Base-by-base conservation (phyloP, 2,797 vertebrate genomes). In the Oreochromis mossambicus region DNA sequence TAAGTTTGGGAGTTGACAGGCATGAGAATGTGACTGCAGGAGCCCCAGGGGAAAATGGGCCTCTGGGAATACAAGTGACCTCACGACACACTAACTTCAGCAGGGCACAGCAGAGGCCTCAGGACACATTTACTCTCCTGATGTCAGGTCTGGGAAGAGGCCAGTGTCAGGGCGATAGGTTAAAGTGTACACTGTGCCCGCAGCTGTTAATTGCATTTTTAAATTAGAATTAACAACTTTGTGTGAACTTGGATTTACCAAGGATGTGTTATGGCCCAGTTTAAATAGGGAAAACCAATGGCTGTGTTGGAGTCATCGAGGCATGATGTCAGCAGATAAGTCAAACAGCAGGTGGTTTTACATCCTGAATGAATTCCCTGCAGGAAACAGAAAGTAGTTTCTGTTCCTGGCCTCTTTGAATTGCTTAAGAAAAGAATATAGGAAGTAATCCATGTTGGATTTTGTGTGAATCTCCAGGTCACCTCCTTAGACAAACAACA, bases 21-120 rank as follows among this genome's bases (percentile, higher is more conserved):
- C 84, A 81, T 95, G 93, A 94, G 93, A 95, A 94, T 87, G 88
- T 79, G 81, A 48, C 80, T 29, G 6, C 79, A 61, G 83, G 86
- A 89, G 51, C 86, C 89, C 63, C 55, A 9, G 15, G 61, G 88
- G 77, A 48, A 88, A 88, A 70, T 7, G 68, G 78, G 90, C 90
- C 91, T 87, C 90, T 94, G 94, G 89, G 95, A 94, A 93, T 41
- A 82, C 43, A 50, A 83, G 76, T 90, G 93, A 93, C 90, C 90
- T 91, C 85, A 1, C 55, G 88, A 88, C 86, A 81, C 34, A 86
- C 82, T 86, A 81, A 82, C 91, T 86, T 70, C 79, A 50, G 79
- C 14, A 36, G 85, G 88, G 77, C 88, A 85, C 63, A 56, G 81
- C 77, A 84, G 93, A 84, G 66, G 77, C 83, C 81, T 56, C 9